phyloP scores from a whole-genome alignment of 1,140 invertebrate genomes.

The Rhagoletis pomonella region DNA sequence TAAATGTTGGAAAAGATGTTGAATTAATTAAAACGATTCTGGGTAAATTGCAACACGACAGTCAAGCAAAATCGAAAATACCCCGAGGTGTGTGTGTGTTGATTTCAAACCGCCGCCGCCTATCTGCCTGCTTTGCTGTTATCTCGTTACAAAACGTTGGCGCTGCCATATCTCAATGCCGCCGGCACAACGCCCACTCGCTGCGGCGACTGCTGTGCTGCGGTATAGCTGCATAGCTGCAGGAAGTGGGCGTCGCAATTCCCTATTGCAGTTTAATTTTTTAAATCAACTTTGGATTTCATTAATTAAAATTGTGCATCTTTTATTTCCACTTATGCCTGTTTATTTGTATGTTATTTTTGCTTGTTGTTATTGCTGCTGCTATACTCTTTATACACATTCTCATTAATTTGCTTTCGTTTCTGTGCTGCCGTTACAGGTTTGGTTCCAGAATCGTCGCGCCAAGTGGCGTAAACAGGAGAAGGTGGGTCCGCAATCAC shows the following conservation, averaged over 20 bases:
- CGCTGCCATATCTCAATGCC: conserved; percentile 35
- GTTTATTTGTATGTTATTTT: neutral
- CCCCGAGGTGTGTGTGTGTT: too few relatives aligned
- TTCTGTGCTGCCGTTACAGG: conserved; percentile 81
- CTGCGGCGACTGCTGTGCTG: too few relatives aligned
- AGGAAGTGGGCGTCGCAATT: conserved; percentile 52
- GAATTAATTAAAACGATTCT: conserved; percentile 54
- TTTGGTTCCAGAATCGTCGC: conserved; percentile 95
- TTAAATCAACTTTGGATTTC: conserved; percentile 55
- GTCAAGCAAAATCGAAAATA: too few relatives aligned
- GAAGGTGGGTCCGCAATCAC: conserved; percentile 92
- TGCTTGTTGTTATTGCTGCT: too few relatives aligned
- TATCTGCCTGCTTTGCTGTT: neutral
- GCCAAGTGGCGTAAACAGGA: conserved; percentile 95
- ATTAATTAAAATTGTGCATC: conserved; percentile 53
- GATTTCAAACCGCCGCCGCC: neutral
- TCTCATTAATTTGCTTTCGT: too few relatives aligned
- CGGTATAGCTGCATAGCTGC: neutral
- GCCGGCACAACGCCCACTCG: conserved; percentile 32
- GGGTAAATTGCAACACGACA: conserved; percentile 21
- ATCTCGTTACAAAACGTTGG: conserved; percentile 15
- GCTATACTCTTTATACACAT: too few relatives aligned
- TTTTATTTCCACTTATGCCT: too few relatives aligned
- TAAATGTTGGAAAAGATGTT: conserved; percentile 55
- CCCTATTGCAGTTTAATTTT: conserved; percentile 54